phyloP scores from a whole-genome alignment of 2,888 invertebrate genomes.

The Antheraea yamamai region DNA sequence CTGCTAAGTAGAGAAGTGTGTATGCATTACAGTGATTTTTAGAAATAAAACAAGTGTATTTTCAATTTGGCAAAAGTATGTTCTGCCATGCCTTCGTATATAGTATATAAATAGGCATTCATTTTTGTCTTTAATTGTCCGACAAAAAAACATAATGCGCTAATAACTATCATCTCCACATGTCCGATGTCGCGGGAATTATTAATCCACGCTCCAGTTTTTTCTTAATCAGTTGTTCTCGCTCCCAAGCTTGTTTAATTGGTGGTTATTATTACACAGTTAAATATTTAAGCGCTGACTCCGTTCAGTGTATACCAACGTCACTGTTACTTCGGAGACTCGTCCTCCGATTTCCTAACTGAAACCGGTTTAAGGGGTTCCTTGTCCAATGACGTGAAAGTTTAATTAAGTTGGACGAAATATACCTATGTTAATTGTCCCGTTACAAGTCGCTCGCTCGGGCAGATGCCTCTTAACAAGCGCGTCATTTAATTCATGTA shows the following conservation, averaged over 20 bases:
- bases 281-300: slow-evolving; percentile 68
- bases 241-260: slow-evolving; percentile 76
- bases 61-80: neutral
- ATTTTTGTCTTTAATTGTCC: neutral
- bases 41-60: neutral
- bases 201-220: slow-evolving; percentile 40
- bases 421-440: slow-evolving; percentile 68
- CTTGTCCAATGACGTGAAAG: slow-evolving; percentile 46
- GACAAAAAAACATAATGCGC: neutral
- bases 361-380: slow-evolving; percentile 32
- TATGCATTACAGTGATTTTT: neutral
- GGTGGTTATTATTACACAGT: slow-evolving; percentile 72
- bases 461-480: slow-evolving; percentile 78
- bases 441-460: slow-evolving; percentile 74
- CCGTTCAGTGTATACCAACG: neutral
- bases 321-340: slow-evolving; percentile 48
- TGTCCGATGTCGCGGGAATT: slow-evolving; percentile 13
- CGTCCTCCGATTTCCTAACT: slow-evolving; percentile 35
- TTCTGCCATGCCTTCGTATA: neutral
- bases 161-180: slow-evolving; percentile 19
- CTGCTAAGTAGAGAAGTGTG: no score
- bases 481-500: slow-evolving; percentile 77
- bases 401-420: slow-evolving; percentile 53
- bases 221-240: slow-evolving; percentile 59
- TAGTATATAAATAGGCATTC: neutral